phyloP scores from a whole-genome alignment of 2,797 vertebrate species.

The Gephyroberyx darwinii region DNA sequence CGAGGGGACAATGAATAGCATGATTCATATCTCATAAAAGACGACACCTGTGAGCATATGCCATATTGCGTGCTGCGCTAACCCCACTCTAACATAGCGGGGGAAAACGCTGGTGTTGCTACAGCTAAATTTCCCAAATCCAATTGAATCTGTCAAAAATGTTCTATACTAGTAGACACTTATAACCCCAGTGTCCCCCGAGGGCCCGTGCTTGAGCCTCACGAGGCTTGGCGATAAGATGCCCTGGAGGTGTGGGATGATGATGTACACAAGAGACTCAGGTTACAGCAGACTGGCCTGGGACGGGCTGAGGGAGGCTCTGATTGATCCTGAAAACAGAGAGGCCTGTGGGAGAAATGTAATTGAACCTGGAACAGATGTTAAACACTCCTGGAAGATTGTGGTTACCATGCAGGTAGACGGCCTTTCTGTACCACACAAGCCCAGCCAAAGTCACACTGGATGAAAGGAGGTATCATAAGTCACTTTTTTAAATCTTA shows the following conservation, averaged over 20 bases:
- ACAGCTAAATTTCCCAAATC: slow-evolving; percentile 46
- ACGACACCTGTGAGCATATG: slow-evolving; percentile 57
- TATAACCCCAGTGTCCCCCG: slow-evolving; percentile 41
- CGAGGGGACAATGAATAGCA: slow-evolving; percentile 56
- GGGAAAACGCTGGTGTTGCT: background rate
- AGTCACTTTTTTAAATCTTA: slow-evolving; percentile 14
- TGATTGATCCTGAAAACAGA: slow-evolving; percentile 76
- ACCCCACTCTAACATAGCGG: background rate
- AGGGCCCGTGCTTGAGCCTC: slow-evolving; percentile 32
- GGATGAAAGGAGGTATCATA: slow-evolving; percentile 9
- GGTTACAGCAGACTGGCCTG: slow-evolving; percentile 67
- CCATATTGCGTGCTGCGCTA: background rate
- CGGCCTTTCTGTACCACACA: slow-evolving; percentile 26
- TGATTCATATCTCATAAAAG: slow-evolving; percentile 70
- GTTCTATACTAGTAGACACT: no score
- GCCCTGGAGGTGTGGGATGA: slow-evolving; percentile 63
- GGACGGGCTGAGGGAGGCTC: slow-evolving; percentile 66
- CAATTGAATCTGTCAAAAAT: slow-evolving; percentile 71
- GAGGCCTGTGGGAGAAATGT: slow-evolving; percentile 72
- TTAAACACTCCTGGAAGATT: slow-evolving; percentile 62
- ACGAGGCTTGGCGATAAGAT: slow-evolving; percentile 57
- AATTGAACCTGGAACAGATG: slow-evolving; percentile 74
- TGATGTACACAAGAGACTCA: slow-evolving; percentile 62
- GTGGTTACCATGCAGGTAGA: slow-evolving; percentile 37
- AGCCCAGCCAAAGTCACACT: slow-evolving; percentile 8